Evolutionary conservation across 2,113 vertebrate species (phyloP), one percentile per base, ranked within the genome.

Genomic region (Toxotes jaculatrix): DNA sequence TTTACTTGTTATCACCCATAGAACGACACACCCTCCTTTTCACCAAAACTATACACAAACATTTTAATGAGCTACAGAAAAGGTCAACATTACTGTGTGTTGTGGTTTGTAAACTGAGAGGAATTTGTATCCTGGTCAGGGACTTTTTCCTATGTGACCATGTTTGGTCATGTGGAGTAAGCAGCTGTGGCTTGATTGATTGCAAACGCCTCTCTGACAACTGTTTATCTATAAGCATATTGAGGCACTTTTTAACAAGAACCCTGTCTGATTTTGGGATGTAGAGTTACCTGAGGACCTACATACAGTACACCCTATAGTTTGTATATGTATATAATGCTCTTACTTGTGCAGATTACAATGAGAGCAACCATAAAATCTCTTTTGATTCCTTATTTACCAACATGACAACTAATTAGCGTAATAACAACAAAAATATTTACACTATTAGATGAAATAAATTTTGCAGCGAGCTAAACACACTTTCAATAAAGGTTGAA

Each of bases 131-230:
- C 77, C 80, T 79, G 53, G 84, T 89, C 60, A 43, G 77, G 74
- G 79, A 84, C 47, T 94, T 95, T 96, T 92, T 89, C 93, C 56
- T 77, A 79, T 9, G 74, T 95, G 90, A 94, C 97, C 97, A 95
- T 97, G 95, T 98, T 98, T 97, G 97, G 97, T 91, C 94, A 96
- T 77, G 85, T 94, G 93, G 95, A 95, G 86, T 77, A 74, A 86
- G 82, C 74, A 94, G 87, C 77, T 47, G 84, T 38, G 32, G 80
- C 86, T 84, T 86, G 73, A 94, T 92, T 90, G 83, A 79, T 89
- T 87, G 91, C 83, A 71, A 92, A 93, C 88, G 85, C 90, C 80
- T 92, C 83, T 83, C 60, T 69, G 86, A 65, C 76, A 78, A 81
- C 79, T 88, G 89, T 91, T 93, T 92, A 92, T 84, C 86, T 82